A percentile compares a stretch with the other conserved stretches of the same genome.
Conservation (phyloP, 2,113 vertebrate genomes). For the Reinhardtius hippoglossoides region DNA sequence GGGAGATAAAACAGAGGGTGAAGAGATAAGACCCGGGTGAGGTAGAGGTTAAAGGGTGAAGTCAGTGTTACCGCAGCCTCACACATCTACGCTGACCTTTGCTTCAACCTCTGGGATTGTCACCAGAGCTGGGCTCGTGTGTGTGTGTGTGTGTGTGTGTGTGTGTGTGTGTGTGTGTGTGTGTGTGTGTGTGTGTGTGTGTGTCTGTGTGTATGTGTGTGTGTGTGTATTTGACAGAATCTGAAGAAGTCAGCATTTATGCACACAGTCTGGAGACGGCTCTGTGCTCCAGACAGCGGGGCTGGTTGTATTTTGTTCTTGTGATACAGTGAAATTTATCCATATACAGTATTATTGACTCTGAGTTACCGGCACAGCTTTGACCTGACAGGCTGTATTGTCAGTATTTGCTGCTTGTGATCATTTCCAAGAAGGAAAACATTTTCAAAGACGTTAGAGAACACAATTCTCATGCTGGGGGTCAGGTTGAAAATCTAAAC, state of each 20-base stretch:
- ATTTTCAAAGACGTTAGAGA: not conserved
- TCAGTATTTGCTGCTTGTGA: not conserved
- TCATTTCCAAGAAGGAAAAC: conserved; percentile 40
- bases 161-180: not conserved
- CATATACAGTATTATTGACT: conserved; percentile 54
- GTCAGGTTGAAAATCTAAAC: no score
- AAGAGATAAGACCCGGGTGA: conserved; percentile 36
- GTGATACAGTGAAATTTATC: conserved; percentile 42
- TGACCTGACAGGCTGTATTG: conserved; percentile 24
- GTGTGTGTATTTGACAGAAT: not conserved
- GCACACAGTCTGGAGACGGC: no score
- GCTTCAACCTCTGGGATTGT: conserved; percentile 56
- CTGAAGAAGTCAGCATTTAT: not conserved
- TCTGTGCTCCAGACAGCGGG: conserved; percentile 19
- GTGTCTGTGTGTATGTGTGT: conserved; percentile 17
- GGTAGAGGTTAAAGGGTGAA: conserved; percentile 61
- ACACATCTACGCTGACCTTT: conserved; percentile 69
- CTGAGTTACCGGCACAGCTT: conserved; percentile 44
- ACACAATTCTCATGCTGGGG: not conserved
- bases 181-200: conserved; percentile 15
- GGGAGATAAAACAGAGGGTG: not conserved
- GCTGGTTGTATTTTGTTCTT: conserved; percentile 37
- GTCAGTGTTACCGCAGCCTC: conserved; percentile 57
- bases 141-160: conserved; percentile 22
- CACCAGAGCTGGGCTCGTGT: conserved; percentile 41